These are phyloP conservation scores for Physeter macrocephalus DNA, from an alignment of 2,113 vertebrate species.

Conservation along the genomic window DNA sequence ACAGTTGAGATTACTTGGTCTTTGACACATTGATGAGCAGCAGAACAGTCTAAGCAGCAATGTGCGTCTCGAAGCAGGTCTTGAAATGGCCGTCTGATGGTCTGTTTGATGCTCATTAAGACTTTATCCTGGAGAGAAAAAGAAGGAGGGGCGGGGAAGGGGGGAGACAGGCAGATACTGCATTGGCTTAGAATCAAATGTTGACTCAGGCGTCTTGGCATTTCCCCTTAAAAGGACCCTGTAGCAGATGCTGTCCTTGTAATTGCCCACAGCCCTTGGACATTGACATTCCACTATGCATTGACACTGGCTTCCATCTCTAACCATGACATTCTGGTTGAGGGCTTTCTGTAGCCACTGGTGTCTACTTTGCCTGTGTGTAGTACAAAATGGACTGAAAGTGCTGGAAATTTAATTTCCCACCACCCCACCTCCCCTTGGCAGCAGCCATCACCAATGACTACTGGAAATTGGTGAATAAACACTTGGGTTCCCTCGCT, in stretches of 20 bases:
- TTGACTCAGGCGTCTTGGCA: not conserved
- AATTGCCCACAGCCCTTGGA: not conserved
- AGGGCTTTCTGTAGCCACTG: not conserved
- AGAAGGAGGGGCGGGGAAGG: not conserved
- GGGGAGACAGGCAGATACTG: not conserved
- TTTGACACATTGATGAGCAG: not conserved
- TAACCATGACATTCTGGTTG: not conserved
- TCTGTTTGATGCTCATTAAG: not conserved
- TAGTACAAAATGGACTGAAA: not conserved
- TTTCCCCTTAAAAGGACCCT: not conserved
- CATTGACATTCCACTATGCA: not conserved
- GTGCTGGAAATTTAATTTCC: not conserved
- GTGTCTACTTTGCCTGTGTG: not conserved
- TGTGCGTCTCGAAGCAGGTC: not conserved
- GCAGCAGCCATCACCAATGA: not conserved
- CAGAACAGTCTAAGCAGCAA: not conserved
- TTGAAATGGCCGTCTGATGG: not conserved
- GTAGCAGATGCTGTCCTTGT: not conserved
- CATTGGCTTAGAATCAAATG: not conserved
- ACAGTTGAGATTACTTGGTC: not conserved
- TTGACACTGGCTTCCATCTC: not conserved
- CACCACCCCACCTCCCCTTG: not conserved
- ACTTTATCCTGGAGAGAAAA: not conserved
- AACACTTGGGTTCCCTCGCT: accelerated
- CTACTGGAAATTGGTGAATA: not conserved